Base-by-base conservation (phyloP, 2,797 vertebrate genomes). In the Aphelocoma californica region DNA sequence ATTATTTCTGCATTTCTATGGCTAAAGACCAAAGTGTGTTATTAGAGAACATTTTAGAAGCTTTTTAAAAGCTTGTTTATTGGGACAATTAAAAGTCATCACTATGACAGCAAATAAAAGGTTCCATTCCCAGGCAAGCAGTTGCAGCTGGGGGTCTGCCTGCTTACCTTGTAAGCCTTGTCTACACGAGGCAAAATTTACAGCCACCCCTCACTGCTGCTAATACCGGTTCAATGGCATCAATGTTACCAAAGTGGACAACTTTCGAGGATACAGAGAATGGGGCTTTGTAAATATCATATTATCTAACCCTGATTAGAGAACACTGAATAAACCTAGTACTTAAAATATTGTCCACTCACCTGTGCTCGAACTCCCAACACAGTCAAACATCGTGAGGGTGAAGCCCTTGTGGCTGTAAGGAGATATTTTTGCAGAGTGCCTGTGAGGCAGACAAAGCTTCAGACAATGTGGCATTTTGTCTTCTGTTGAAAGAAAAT, bases 1-100 rank as follows among this genome's bases (percentile, higher is more conserved):
- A 98, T 98, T 98, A 98, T 98, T 98, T 98, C 98, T 98, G 98
- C 98, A 98, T 98, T 98, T 98, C 98, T 97, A 98, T 98, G 98
- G 98, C 98, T 98, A 98, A 98, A 98, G 98, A 99, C 99, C 98
- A 99, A 98, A 98, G 98, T 98, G 97, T 98, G 97, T 98, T 98
- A 98, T 98, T 98, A 99, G 98, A 96, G 98, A 98, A 97, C 97
- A 97, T 98, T 98, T 98, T 97, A 98, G 98, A 98, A 97, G 98
- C 98, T 96, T 98, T 98, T 98, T 91, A 98, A 98, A 98, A 97
- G 98, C 97, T 98, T 98, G 98, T 97, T 98, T 98, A 98, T 97
- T 97, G 98, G 97, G 97, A 98, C 98, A 98, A 98, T 98, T 98
- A 98, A 98, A 98, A 98, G 98, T 97, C 98, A 98, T 98, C 97